phyloP scores from a whole-genome alignment of 2,113 vertebrate species.

The Mionectes macconnelli region DNA sequence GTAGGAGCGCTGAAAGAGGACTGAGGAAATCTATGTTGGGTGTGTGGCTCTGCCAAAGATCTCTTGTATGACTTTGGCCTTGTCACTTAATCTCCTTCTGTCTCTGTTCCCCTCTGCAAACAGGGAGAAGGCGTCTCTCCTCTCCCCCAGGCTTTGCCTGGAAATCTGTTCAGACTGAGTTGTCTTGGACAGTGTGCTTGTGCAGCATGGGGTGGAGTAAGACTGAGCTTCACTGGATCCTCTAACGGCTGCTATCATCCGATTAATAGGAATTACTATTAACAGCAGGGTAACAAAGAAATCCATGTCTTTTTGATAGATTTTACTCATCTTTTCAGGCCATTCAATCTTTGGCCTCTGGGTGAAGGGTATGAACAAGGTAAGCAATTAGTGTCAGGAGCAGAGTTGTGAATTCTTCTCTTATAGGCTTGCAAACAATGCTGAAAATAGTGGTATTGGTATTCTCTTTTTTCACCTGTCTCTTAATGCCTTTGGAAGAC shows the following conservation, averaged over 20 bases:
- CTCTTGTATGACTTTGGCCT: constrained; percentile 63
- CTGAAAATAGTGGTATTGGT: background rate
- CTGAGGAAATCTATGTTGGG: constrained; percentile 63
- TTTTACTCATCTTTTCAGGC: constrained; percentile 50
- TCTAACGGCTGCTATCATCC: constrained; percentile 1
- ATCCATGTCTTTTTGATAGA: constrained; percentile 22
- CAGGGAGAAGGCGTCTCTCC: constrained; percentile 29
- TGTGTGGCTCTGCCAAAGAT: constrained; percentile 60
- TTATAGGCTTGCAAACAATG: constrained; percentile 11
- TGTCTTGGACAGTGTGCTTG: background rate
- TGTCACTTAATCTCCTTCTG: constrained; percentile 66
- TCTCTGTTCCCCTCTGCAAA: constrained; percentile 13
- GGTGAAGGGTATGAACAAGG: constrained; percentile 37
- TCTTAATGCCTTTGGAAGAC: constrained; percentile 6
- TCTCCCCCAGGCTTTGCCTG: constrained; percentile 41
- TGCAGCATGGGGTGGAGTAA: background rate
- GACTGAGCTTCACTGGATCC: background rate
- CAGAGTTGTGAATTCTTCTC: constrained; percentile 27
- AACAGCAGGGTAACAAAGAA: constrained; percentile 28
- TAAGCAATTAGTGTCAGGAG: constrained; percentile 48
- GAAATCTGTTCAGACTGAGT: constrained; percentile 34
- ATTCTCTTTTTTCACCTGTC: constrained; percentile 5
- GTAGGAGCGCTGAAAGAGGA: constrained; percentile 50
- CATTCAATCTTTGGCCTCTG: constrained; percentile 49
- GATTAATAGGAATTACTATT: constrained; percentile 22